Evolutionary conservation across 2,113 vertebrate species (phyloP).

Genomic region (Ammodytes marinus): DNA sequence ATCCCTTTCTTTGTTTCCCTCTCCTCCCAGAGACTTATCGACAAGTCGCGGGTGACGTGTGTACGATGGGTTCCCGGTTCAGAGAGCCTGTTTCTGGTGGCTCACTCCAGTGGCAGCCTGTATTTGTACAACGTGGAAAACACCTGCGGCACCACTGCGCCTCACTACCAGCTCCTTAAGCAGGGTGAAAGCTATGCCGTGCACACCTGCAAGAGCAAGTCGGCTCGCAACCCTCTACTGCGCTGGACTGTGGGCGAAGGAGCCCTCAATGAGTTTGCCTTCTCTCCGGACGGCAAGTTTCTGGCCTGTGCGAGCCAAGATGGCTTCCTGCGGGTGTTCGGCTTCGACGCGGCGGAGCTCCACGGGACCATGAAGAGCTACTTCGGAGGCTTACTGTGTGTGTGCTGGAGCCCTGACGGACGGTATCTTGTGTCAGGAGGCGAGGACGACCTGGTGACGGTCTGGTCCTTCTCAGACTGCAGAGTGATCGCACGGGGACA

Average conservation of each 20-base stretch:
- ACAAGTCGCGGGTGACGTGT: constrained; percentile 98
- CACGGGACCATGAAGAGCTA: constrained; percentile 99
- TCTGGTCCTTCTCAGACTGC: constrained; percentile 97
- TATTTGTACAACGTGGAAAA: constrained; percentile 99
- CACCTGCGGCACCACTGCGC: constrained; percentile 95
- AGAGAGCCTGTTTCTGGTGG: constrained; percentile 98
- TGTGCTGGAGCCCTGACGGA: constrained; percentile 98
- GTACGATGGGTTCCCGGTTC: constrained; percentile 99
- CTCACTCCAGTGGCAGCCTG: constrained; percentile 97
- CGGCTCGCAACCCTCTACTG: constrained; percentile 95
- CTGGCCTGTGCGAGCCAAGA: constrained; percentile 97
- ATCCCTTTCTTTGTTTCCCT: background rate
- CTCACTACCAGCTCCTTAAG: constrained; percentile 98
- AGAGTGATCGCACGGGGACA: constrained; percentile 96
- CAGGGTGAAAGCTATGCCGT: constrained; percentile 98
- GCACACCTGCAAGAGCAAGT: constrained; percentile 99
- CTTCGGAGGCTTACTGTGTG: constrained; percentile 97
- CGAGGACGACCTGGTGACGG: constrained; percentile 98
- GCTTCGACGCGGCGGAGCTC: constrained; percentile 96
- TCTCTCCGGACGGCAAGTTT: constrained; percentile 98
- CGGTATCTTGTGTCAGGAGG: constrained; percentile 97
- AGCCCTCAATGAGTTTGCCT: constrained; percentile 97
- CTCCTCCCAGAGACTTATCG: constrained; percentile 95
- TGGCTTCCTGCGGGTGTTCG: constrained; percentile 96
- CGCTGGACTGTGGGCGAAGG: constrained; percentile 99